Conservation (phyloP, 2,113 vertebrate species). For the Telmatochromis sp. region DNA sequence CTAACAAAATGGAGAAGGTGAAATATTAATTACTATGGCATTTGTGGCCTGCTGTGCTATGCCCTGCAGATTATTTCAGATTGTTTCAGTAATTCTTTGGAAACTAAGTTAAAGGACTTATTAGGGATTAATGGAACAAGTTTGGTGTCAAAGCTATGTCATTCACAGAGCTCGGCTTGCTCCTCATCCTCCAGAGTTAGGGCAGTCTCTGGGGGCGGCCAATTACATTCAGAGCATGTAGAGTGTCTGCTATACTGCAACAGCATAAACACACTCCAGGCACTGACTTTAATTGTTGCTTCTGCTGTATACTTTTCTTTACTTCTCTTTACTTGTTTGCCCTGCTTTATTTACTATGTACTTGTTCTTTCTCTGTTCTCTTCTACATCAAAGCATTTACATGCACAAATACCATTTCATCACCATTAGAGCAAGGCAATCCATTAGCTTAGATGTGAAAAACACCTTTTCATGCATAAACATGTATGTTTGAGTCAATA, state of each 20-base stretch:
- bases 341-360: background rate
- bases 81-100: background rate
- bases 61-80: background rate
- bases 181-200: background rate
- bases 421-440: background rate
- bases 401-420: background rate
- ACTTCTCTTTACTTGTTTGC: background rate
- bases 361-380: background rate
- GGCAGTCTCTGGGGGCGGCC: conserved; percentile 16
- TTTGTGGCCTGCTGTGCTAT: background rate
- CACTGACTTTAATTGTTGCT: background rate
- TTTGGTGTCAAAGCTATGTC: background rate
- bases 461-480: background rate
- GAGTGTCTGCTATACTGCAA: conserved; percentile 5
- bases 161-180: background rate
- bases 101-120: background rate
- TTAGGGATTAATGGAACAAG: background rate
- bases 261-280: background rate
- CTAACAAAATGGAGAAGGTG: background rate
- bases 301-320: background rate
- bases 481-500: background rate
- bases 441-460: background rate
- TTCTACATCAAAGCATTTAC: background rate
- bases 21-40: conserved; percentile 25
- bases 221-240: conserved; percentile 1